Evolutionary conservation across 2,113 vertebrate species (phyloP).

Genomic region (Phycodurus eques): DNA sequence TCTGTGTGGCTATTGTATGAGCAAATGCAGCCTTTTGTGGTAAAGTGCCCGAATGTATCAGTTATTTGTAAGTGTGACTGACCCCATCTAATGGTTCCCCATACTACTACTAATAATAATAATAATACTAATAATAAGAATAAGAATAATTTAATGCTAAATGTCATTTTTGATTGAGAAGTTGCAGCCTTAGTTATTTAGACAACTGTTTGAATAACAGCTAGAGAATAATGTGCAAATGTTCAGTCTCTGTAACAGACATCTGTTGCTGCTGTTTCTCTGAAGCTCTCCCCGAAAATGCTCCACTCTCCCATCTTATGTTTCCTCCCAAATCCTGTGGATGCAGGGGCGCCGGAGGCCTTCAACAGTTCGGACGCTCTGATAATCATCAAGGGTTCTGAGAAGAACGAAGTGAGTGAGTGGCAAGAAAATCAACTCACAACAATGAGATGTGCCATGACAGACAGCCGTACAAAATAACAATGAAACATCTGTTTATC

Average conservation of each 20-base stretch:
- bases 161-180: background rate
- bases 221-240: background rate
- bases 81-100: too few relatives aligned
- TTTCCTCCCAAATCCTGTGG: conserved; percentile 63
- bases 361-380: conserved; percentile 72
- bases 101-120: too few relatives aligned
- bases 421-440: conserved; percentile 21
- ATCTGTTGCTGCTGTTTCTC: conserved; percentile 76
- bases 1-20: background rate
- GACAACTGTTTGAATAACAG: background rate
- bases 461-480: conserved; percentile 14
- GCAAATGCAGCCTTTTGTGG: background rate
- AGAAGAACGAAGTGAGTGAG: conserved; percentile 63
- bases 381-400: conserved; percentile 70
- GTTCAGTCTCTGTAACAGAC: conserved; percentile 76
- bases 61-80: background rate
- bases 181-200: background rate
- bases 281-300: conserved; percentile 73
- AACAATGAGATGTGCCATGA: conserved; percentile 18
- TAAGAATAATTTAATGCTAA: background rate
- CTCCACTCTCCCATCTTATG: conserved; percentile 75
- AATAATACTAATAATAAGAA: too few relatives aligned
- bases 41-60: background rate
- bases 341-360: conserved; percentile 55
- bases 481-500: conserved; percentile 18